Conservation (phyloP, 2,113 vertebrate genomes). For the Sprattus sprattus region DNA sequence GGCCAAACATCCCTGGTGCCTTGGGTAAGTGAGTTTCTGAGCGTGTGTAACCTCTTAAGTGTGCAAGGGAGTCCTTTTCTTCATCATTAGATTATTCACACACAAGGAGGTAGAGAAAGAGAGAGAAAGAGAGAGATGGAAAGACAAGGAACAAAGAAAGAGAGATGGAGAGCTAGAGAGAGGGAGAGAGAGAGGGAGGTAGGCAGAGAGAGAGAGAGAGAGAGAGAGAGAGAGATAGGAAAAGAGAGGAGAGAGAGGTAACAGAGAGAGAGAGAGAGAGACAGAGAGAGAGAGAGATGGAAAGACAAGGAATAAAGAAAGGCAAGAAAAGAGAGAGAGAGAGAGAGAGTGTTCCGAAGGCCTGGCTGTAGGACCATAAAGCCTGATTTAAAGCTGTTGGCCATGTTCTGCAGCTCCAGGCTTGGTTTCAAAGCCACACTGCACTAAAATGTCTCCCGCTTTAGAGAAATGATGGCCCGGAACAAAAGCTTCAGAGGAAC, state of each 20-base stretch:
- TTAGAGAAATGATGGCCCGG: not conserved
- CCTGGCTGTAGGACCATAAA: not conserved
- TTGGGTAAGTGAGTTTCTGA: not conserved
- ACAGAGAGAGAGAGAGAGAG: not conserved
- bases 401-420: slow-evolving; percentile 22
- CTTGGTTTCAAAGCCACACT: not conserved
- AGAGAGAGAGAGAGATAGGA: not conserved
- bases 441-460: not conserved
- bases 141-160: not conserved
- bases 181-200: not conserved
- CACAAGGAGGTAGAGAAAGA: not conserved
- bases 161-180: not conserved
- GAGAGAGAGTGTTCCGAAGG: slow-evolving; percentile 6
- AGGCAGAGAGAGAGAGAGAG: not conserved
- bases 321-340: not conserved
- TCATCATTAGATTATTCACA: not conserved
- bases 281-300: not conserved
- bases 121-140: not conserved
- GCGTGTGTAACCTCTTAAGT: not conserved
- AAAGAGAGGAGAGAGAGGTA: no score
- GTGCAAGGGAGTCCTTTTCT: not conserved
- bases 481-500: not conserved
- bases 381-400: not conserved
- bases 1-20: slow-evolving; percentile 25
- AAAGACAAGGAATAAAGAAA: not conserved